Base-by-base conservation (phyloP, 1,140 invertebrate genomes). In the Leptinotarsa defecta region DNA sequence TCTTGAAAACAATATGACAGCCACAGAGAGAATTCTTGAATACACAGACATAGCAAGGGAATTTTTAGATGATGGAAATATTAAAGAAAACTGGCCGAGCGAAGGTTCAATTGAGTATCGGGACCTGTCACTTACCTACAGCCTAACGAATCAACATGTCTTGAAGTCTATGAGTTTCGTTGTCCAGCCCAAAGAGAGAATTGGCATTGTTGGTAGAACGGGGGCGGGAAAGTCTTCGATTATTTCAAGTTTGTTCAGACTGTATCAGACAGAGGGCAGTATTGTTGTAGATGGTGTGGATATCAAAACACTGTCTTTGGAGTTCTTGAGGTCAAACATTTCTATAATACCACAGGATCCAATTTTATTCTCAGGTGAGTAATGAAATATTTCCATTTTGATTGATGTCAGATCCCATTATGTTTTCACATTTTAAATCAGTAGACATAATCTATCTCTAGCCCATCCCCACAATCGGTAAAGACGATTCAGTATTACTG, bases 191-290 rank as follows among this genome's bases (percentile, higher is more conserved):
- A 85, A 81, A 71, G 89, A 91, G 84, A 92, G 92, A 86, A 86
- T 93, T 20, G 93, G 93, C 11, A 93, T 95, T 6, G 92, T 94
- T 13, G 93, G 94, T 1, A 87, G 93, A 76, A 95, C 93, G 19
- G 94, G 94, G 3, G 92, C 94, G 52, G 95, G 95, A 17, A 96
- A 96, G 82, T 93, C 92, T 0, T 94, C 94, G 0, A 87, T 96
- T 11, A 92, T 95, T 15, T 86, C 90, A 27, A 89, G 91, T 0
- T 83, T 95, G 15, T 94, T 95, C 79, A 88, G 91, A 4, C 77
- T 91, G 3, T 88, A 89, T 3, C 68, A 86, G 8, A 65, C 87
- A 5, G 85, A 88, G 4, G 91, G 90, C 17, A 67, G 34, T 1
- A 91, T 93, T 57, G 78, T 86, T 17, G 88, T 92, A 63, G 91